These are phyloP conservation scores for Psammodynastes pulverulentus DNA, from an alignment of 2,113 vertebrate species.

Conservation along the genomic window DNA sequence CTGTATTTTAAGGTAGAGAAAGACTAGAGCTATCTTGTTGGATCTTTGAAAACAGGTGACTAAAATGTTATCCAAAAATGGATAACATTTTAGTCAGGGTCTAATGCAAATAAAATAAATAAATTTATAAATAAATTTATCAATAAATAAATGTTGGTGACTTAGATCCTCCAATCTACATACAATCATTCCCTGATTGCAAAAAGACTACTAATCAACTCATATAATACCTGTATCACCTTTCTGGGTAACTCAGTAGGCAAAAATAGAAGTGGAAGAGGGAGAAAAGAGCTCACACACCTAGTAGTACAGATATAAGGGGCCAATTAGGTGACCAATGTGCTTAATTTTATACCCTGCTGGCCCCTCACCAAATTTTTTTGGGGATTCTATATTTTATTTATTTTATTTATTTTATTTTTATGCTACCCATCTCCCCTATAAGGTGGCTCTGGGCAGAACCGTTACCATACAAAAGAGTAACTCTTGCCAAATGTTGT, in stretches of 20 bases:
- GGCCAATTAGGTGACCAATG: neutral
- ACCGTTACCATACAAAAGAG: neutral
- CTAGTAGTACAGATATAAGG: neutral
- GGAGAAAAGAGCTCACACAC: neutral
- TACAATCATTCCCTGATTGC: neutral
- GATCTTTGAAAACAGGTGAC: neutral
- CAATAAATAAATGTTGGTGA: no score
- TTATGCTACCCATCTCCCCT: neutral
- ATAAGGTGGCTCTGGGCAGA: neutral
- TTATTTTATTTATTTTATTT: no score
- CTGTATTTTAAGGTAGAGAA: neutral
- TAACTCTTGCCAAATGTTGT: neutral
- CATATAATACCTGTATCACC: neutral
- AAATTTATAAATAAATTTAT: no score
- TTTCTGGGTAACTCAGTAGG: neutral
- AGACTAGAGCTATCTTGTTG: neutral
- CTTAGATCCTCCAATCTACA: neutral
- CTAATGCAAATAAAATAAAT: neutral
- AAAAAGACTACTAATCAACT: neutral
- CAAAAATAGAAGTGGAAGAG: neutral
- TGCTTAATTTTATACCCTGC: neutral
- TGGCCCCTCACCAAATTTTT: neutral
- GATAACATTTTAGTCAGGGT: neutral
- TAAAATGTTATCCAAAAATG: no score
- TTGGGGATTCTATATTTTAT: no score